Conservation (phyloP, 2,797 vertebrate genomes). For the Acipenser transmontanus region DNA sequence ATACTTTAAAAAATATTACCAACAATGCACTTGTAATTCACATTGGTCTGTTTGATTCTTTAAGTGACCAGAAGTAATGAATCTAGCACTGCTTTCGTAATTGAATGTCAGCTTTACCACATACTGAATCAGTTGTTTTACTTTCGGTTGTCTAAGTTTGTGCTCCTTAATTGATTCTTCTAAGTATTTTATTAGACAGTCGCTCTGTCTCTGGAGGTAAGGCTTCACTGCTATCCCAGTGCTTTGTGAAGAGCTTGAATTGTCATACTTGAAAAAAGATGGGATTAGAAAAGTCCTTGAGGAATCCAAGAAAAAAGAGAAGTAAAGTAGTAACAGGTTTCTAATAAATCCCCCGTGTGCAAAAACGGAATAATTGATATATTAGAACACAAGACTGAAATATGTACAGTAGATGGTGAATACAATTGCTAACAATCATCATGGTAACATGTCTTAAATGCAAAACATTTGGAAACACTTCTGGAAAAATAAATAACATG, state of each 20-base stretch:
- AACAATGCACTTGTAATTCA: too few species aligned
- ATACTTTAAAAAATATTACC: too few species aligned
- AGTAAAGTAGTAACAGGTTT: neutral
- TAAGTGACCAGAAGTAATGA: constrained; percentile 11
- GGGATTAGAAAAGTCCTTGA: constrained; percentile 15
- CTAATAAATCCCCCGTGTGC: constrained; percentile 1
- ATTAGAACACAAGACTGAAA: too few species aligned
- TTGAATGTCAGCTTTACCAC: constrained; percentile 6
- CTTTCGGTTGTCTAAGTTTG: constrained; percentile 1
- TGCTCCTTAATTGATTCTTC: constrained; percentile 19
- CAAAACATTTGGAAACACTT: too few species aligned
- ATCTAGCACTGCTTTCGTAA: neutral
- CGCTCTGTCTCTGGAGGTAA: constrained; percentile 14
- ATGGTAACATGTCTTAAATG: too few species aligned
- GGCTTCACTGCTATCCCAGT: neutral
- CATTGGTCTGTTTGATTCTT: neutral
- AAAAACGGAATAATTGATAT: neutral
- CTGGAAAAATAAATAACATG: too few species aligned
- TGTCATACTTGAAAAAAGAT: constrained; percentile 6
- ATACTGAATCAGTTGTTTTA: neutral
- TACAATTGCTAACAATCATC: too few species aligned
- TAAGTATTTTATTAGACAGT: constrained; percentile 11
- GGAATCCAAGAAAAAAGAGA: neutral
- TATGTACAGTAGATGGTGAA: too few species aligned
- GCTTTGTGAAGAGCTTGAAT: constrained; percentile 8